These are phyloP conservation scores for Betta splendens DNA, from an alignment of 2,797 vertebrate genomes.

Conservation along the genomic window DNA sequence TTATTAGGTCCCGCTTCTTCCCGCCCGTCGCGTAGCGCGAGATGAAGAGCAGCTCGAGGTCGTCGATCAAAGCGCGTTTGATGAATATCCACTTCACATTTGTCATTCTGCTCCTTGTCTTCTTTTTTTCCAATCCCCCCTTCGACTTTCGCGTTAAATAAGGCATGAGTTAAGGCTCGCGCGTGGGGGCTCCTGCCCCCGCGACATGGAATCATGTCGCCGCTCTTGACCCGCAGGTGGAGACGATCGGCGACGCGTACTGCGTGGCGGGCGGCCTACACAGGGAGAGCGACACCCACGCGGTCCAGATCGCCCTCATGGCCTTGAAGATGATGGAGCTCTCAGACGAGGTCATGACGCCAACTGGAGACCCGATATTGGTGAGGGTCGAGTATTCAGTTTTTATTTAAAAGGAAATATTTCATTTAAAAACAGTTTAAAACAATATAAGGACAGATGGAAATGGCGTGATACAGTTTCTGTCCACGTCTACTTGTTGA, in stretches of 20 bases:
- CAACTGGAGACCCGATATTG: constrained; percentile 95
- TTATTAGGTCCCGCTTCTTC: constrained; percentile 36
- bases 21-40: constrained; percentile 19
- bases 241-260: constrained; percentile 98
- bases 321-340: constrained; percentile 99
- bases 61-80: constrained; percentile 21
- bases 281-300: constrained; percentile 93
- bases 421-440: constrained; percentile 15
- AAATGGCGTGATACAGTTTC: no score
- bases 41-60: constrained; percentile 11
- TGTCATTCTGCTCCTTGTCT: constrained; percentile 22
- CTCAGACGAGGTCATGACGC: constrained; percentile 92
- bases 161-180: background rate
- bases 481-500: no score
- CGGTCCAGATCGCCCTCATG: constrained; percentile 95
- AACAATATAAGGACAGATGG: no score
- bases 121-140: constrained; percentile 17
- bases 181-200: constrained; percentile 4
- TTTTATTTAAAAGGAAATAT: background rate
- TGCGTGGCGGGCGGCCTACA: constrained; percentile 97
- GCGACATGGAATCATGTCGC: constrained; percentile 12
- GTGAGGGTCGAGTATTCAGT: constrained; percentile 72
- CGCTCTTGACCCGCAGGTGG: constrained; percentile 83
- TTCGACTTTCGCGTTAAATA: background rate
- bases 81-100: constrained; percentile 42